Base-by-base conservation (phyloP, 2,888 invertebrate species). In the Drosophila hamatofila region DNA sequence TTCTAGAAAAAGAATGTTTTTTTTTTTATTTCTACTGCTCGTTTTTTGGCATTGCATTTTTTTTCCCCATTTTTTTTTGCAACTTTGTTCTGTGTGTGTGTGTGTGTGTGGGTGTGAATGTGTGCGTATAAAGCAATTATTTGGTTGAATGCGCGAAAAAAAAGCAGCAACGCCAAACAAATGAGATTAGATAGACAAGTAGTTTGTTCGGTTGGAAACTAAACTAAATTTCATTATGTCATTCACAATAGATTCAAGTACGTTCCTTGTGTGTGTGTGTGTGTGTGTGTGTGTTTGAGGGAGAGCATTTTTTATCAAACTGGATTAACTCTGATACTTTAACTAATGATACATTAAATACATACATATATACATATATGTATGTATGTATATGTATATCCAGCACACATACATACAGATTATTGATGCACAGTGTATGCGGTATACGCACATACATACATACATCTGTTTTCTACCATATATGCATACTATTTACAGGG, bases 161-260 rank as follows among this genome's bases (percentile, higher is more conserved):
- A 64, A 60, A 76, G 23, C 35, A 56, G 27, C 39, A 48, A 64
- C 60, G 67, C 63, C 61, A 67, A 62, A 54, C 74, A 70, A 75
- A 65, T 70, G 70, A 77, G 89, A 89, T 85, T 80, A 85, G 89
- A 85, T 87, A 82, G 80, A 66, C 39, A 64, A 83, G 87, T 85
- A 88, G 84, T 84, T 84, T 88, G 68, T 87, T 76, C 84, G 80
- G 80, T 68, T 84, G 77, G 81, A 81, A 79, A 80, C 75, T 55
- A 37, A 78, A 67, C 75, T 80, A 74, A 58, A 55, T 66, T 69
- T n/a, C 18, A 52, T 51, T 30, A 35, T 54, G 18, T 18, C 30
- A 52, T 39, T 39, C 35, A 37, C 35, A 23, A 39, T 64, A 8
- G 39, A 39, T 16, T 7, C 39, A n/a, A 39, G 3, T 16, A 39